Evolutionary conservation across 2,888 invertebrate species (phyloP).

Genomic region (Malachius bipustulatus): DNA sequence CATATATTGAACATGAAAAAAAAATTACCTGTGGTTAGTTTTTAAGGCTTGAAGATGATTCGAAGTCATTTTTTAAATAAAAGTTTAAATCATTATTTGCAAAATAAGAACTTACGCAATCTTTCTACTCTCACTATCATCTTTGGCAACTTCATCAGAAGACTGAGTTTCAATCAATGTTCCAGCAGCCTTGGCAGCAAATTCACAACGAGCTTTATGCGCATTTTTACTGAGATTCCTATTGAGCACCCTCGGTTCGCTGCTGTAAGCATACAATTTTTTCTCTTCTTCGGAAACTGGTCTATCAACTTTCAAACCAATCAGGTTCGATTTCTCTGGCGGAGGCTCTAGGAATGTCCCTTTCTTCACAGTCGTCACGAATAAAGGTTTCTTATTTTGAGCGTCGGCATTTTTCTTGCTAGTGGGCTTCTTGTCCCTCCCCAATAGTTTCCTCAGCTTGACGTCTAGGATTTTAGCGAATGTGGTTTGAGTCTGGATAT

Average conservation of each 20-base stretch:
- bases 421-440: conserved; percentile 40
- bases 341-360: conserved; percentile 72
- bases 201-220: conserved; percentile 32
- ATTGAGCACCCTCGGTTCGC: conserved; percentile 46
- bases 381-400: conserved; percentile 30
- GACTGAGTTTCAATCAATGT: not conserved
- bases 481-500: conserved; percentile 35
- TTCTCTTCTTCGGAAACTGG: conserved; percentile 24
- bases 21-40: too few species aligned
- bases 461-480: conserved; percentile 62
- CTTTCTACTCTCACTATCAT: not conserved
- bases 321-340: conserved; percentile 52
- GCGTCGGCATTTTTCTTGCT: conserved; percentile 22
- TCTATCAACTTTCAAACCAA: conserved; percentile 40
- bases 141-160: conserved; percentile 2
- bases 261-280: conserved; percentile 54
- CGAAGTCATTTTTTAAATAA: too few species aligned
- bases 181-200: conserved; percentile 31
- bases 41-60: too few species aligned
- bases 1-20: too few species aligned
- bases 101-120: not conserved
- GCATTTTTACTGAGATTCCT: conserved; percentile 26
- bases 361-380: conserved; percentile 69
- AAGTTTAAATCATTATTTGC: too few species aligned
- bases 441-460: conserved; percentile 56